Percentiles rank a stretch among this genome's conserved stretches.
Evolutionary conservation across 2,113 vertebrate genomes (phyloP).

Genomic region (Rhinoptilus africanus): DNA sequence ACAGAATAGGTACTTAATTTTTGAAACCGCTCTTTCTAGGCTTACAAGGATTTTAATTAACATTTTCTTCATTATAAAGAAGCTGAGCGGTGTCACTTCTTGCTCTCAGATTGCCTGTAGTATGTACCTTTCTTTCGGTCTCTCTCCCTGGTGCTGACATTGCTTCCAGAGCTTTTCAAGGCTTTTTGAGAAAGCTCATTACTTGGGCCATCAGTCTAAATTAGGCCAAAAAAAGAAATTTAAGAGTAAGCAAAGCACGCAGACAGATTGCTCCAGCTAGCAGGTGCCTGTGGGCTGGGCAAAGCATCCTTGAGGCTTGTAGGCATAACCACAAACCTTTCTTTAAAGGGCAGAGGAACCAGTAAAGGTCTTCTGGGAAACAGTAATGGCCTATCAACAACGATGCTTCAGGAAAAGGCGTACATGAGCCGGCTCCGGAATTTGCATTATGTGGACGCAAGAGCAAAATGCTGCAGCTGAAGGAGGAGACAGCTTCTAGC

Average conservation of each 20-base stretch:
- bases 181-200: not conserved
- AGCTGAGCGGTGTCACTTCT: not conserved
- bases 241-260: not conserved
- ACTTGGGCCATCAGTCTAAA: constrained; percentile 9
- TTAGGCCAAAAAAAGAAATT: not conserved
- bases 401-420: not conserved
- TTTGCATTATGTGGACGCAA: not conserved
- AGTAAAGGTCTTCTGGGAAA: not conserved
- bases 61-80: not conserved
- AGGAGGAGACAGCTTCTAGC: not conserved
- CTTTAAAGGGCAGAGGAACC: not conserved
- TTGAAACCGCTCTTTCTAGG: not conserved
- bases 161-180: not conserved
- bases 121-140: not conserved
- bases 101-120: not conserved
- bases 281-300: not conserved
- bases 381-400: not conserved
- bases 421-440: not conserved
- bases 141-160: not conserved
- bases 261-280: not conserved
- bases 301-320: not conserved
- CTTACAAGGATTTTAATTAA: not conserved
- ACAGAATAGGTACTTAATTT: not conserved
- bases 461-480: not conserved
- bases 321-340: not conserved